Evolutionary conservation across 2,888 invertebrate genomes (phyloP), one percentile per base, ranked within the genome.

Genomic region (Zele albiditarsus): DNA sequence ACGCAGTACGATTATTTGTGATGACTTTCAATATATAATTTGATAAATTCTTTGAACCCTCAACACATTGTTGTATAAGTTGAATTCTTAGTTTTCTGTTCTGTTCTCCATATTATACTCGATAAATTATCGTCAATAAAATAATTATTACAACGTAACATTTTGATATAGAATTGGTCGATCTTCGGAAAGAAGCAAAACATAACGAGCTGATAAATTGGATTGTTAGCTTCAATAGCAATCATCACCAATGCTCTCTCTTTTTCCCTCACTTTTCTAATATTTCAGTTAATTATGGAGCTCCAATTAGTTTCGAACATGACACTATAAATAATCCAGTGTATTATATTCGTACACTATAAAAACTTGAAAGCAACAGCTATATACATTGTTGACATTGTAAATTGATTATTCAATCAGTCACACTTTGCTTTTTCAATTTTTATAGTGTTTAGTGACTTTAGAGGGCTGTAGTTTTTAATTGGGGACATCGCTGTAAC

Each of bases 381-480:
- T 5, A 20, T 20, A n/a, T 6, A 20, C 53, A 23, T 20, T n/a
- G 4, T 53, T n/a, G 8, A 20, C 53, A n/a, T 53, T 20, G 10
- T 2, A n/a, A 5, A n/a, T 46, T 46, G n/a, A 46, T 46, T 46
- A 46, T 4, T n/a, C 46, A 46, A n/a, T 14, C n/a, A 46, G 46
- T 46, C 16, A 46, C 46, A n/a, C n/a, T 46, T 46, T 46, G 16
- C 4, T n/a, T 46, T n/a, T 46, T 46, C n/a, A n/a, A n/a, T n/a
- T 10, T 53, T 53, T 10, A 20, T n/a, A 20, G 20, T 53, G n/a
- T 20, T 23, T 8, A n/a, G n/a, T 20, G 20, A 68, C 76, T 65
- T 82, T 86, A 89, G 76, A 89, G 88, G 85, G 88, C 89, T 81
- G 89, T 89, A 83, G 89, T 89, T 86, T 88, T 88, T 84, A 89